Evolutionary conservation across 2,888 invertebrate genomes (phyloP).

Genomic region (Agriopis aurantiaria): DNA sequence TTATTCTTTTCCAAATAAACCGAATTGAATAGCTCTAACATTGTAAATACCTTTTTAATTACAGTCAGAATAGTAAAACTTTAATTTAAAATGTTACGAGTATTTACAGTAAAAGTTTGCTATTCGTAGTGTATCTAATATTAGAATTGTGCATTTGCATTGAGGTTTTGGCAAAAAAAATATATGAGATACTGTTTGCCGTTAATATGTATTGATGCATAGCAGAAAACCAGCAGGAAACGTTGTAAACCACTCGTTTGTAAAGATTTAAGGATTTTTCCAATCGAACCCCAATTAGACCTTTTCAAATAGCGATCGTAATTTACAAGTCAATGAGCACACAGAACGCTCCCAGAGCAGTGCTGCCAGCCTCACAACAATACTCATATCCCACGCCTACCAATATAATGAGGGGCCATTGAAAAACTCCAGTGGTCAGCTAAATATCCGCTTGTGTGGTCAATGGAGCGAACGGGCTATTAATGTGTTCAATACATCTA

Average conservation of each 20-base stretch:
- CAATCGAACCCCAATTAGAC: slow-evolving; percentile 39
- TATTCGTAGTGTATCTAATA: too few relatives aligned
- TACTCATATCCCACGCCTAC: slow-evolving; percentile 35
- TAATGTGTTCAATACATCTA: slow-evolving; percentile 1
- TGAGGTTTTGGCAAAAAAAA: too few relatives aligned
- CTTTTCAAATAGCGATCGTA: slow-evolving; percentile 38
- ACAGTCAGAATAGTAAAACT: too few relatives aligned
- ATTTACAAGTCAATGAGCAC: slow-evolving; percentile 45
- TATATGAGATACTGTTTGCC: too few relatives aligned
- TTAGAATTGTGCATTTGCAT: too few relatives aligned
- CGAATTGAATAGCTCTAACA: too few relatives aligned
- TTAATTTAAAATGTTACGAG: too few relatives aligned
- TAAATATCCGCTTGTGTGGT: slow-evolving; percentile 47
- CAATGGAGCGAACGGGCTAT: slow-evolving; percentile 35
- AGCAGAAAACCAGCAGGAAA: neutral
- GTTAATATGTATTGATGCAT: too few relatives aligned
- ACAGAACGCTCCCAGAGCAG: slow-evolving; percentile 25
- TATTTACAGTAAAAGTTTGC: too few relatives aligned
- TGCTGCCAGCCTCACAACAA: slow-evolving; percentile 16
- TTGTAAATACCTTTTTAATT: too few relatives aligned
- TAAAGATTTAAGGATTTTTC: slow-evolving; percentile 20
- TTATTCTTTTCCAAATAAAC: too few relatives aligned
- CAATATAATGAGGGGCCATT: slow-evolving; percentile 51
- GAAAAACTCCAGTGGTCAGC: slow-evolving; percentile 51
- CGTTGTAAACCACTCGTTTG: slow-evolving; percentile 5